These are phyloP conservation scores for Entomobrya multifasciata DNA, from an alignment of 2,888 invertebrate species.

Conservation along the genomic window DNA sequence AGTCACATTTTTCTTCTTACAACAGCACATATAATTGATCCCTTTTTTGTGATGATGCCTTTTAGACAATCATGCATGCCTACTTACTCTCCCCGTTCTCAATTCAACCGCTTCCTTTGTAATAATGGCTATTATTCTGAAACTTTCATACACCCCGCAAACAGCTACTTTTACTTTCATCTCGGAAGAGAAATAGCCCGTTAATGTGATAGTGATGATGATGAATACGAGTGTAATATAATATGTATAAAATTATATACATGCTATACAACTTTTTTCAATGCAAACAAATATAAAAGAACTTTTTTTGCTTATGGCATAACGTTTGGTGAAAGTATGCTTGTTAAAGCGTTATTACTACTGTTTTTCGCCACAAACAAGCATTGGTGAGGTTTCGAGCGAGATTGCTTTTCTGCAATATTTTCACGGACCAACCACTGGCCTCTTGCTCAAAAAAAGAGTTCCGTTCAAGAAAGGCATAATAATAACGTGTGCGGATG, in stretches of 20 bases:
- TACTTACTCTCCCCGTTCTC: background rate
- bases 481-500: background rate
- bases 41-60: conserved; percentile 25
- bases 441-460: conserved; percentile 11
- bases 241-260: too few relatives aligned
- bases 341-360: conserved; percentile 59
- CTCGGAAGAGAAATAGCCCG: too few relatives aligned
- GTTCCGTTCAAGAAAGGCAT: background rate
- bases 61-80: conserved; percentile 13
- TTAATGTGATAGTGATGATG: too few relatives aligned
- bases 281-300: too few relatives aligned
- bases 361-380: conserved; percentile 16
- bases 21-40: conserved; percentile 12
- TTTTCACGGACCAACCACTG: conserved; percentile 30
- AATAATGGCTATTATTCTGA: too few relatives aligned
- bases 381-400: too few relatives aligned
- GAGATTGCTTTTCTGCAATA: conserved; percentile 18
- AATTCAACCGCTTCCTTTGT: too few relatives aligned
- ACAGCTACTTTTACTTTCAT: too few relatives aligned
- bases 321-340: conserved; percentile 58
- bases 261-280: too few relatives aligned
- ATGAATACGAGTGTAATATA: too few relatives aligned
- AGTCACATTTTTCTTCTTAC: background rate
- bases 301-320: too few relatives aligned
- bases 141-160: too few relatives aligned